Base-by-base conservation (phyloP, 1,140 invertebrate species). In the Drosophila ohnishii region DNA sequence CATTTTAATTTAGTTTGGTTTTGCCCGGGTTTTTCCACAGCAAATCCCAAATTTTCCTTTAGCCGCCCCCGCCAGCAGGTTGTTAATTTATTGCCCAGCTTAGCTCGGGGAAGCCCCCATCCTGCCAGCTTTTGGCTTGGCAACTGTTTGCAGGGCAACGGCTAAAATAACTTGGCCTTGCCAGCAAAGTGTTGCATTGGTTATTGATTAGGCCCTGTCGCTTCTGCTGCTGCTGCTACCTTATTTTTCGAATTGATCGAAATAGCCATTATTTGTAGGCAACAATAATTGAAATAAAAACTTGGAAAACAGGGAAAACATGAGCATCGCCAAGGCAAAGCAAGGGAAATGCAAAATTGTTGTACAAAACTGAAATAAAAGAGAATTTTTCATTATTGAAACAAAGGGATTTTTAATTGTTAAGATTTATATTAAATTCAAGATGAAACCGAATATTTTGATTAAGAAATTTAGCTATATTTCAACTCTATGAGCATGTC, bases 1-100 rank as follows among this genome's bases (percentile, higher is more conserved):
- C 25, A 74, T 85, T 85, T 77, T 77, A 84, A 80, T 78, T 84
- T 65, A 58, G 72, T 80, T 73, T 73, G 65, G 28, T 32, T 66
- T 57, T 51, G n/a, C 40, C 14, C 3, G 22, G 16, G 14, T 11
- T 44, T 55, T 55, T 57, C 45, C 55, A 9, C 60, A 55, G 48
- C 44, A 42, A 67, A 56, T 30, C 22, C 32, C 40, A 50, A 53
- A 67, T 51, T 50, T 51, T 14, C 53, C 50, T 28, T 30, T 56
- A 5, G 16, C 25, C 7, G 9, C 22, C 11, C n/a, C 4, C 8
- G n/a, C 45, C 35, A 14, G 30, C 45, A 56, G 63, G n/a, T 22
- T 50, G 42, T 56, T 64, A 75, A 75, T 75, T 75, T 75, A 75
- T 75, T 55, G 71, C 64, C 45, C 44, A 25, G 40, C 57, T 59